Evolutionary conservation across 2,888 invertebrate genomes (phyloP).

Genomic region (Drosophila sordidula): DNA sequence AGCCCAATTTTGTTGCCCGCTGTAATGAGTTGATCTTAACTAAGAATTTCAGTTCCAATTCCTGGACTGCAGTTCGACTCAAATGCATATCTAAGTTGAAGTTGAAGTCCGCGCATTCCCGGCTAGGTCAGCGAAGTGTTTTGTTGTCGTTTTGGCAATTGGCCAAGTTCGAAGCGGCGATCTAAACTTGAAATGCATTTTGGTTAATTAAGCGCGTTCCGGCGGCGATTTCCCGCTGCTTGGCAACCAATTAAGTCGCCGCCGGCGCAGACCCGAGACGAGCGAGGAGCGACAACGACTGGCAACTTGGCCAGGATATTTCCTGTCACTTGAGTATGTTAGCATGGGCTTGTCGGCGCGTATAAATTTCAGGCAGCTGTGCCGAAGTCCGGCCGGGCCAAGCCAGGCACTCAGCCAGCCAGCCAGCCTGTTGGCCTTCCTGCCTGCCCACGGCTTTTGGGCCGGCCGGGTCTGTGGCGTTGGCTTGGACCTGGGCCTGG

Average conservation of each 20-base stretch:
- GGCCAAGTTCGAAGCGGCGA: conserved; percentile 48
- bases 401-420: conserved; percentile 20
- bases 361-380: conserved; percentile 72
- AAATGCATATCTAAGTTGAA: conserved; percentile 58
- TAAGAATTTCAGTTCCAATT: conserved; percentile 31
- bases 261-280: conserved; percentile 47
- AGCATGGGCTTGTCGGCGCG: conserved; percentile 47
- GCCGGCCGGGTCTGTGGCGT: conserved; percentile 19
- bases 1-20: conserved; percentile 25
- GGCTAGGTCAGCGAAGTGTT: conserved; percentile 37
- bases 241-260: conserved; percentile 75
- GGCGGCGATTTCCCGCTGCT: conserved; percentile 77
- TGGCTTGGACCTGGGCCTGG: conserved; percentile 54
- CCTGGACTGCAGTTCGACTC: conserved; percentile 25
- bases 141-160: conserved; percentile 51
- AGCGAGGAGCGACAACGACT: conserved; percentile 2
- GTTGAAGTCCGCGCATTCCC: conserved; percentile 28
- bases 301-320: conserved; percentile 62
- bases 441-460: conserved; percentile 66
- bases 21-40: conserved; percentile 52
- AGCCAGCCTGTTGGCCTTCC: conserved; percentile 12
- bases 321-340: conserved; percentile 54
- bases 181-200: conserved; percentile 72
- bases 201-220: conserved; percentile 78
- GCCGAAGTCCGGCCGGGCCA: conserved; percentile 26